Evolutionary conservation across 2,797 vertebrate species (phyloP), one percentile per base, ranked within the genome.

Genomic region (Knipowitschia caucasica): DNA sequence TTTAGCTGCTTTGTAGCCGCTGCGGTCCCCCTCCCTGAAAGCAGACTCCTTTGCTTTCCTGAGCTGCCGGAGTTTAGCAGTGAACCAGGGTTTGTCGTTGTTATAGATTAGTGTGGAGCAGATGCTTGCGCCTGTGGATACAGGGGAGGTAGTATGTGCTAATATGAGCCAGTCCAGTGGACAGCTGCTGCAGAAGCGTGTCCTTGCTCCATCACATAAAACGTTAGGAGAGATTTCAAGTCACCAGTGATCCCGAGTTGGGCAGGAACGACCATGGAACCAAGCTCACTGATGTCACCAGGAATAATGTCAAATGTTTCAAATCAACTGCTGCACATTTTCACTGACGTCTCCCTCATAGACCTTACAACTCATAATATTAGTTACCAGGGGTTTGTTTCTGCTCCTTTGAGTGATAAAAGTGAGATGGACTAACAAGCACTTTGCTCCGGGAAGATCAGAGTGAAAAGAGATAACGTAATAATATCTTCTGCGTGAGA

Each of bases 231-330:
- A 67, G 73, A 70, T 77, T 76, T 78, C 59, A 62, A 74, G 74
- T 80, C 73, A 69, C 56, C 68, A 34, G 44, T 80, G 77, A 82
- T 74, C 62, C 65, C 76, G 53, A 83, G 65, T 47, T n/a, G 50
- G 39, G 65, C 63, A 77, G 72, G 65, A 68, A 72, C 56, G 71
- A 59, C 67, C 70, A 59, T 50, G 25, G 31, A 62, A 64, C 55
- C 56, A 36, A 60, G 55, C 65, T 59, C 57, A 52, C 67, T 68
- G 59, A 69, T 46, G 53, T 56, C 63, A 77, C n/a, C 70, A 73
- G 70, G 75, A 67, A 71, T 44, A 67, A 61, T 43, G 62, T 76
- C 69, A 80, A 81, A 80, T 75, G 72, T 78, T 73, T 70, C 68
- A 62, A 59, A 79, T 67, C 20, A 35, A n/a, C 43, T n/a, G 23